Evolutionary conservation across 2,113 vertebrate genomes (phyloP).

Genomic region (Leptodactylus fuscus): DNA sequence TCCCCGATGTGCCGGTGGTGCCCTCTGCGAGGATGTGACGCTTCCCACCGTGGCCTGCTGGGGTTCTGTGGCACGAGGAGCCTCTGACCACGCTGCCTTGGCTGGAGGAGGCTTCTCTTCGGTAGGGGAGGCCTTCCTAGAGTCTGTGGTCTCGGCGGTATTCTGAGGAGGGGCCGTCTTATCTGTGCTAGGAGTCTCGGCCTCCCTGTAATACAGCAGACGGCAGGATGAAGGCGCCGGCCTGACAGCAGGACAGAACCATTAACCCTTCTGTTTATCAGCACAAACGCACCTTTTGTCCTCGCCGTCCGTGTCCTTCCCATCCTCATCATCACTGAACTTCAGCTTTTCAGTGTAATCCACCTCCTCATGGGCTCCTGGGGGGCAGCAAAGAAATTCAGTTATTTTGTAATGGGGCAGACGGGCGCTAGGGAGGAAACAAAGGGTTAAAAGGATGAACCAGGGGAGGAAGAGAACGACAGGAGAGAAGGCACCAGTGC

Average conservation of each 20-base stretch:
- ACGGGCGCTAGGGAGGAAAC: background rate
- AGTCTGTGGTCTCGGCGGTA: slow-evolving; percentile 68
- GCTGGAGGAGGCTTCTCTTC: slow-evolving; percentile 74
- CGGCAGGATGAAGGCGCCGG: no score
- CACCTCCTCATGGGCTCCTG: slow-evolving; percentile 92
- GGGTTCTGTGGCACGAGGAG: slow-evolving; percentile 66
- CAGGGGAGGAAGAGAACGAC: no score
- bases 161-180: slow-evolving; percentile 70
- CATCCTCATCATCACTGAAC: slow-evolving; percentile 93
- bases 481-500: no score
- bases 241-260: no score
- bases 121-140: slow-evolving; percentile 73
- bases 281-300: slow-evolving; percentile 72
- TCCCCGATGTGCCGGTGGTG: slow-evolving; percentile 74
- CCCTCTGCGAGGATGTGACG: slow-evolving; percentile 69
- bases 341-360: slow-evolving; percentile 94
- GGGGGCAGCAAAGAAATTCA: background rate
- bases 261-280: no score
- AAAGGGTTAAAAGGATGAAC: no score
- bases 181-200: slow-evolving; percentile 66
- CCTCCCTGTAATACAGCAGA: slow-evolving; percentile 48
- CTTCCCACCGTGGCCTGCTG: slow-evolving; percentile 62
- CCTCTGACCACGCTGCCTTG: slow-evolving; percentile 85
- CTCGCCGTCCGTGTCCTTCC: slow-evolving; percentile 85
- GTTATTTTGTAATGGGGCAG: background rate